Percentiles rank a stretch among this genome's conserved stretches.
Conservation (phyloP, 2,888 invertebrate species). For the Chaitophorus viminalis region DNA sequence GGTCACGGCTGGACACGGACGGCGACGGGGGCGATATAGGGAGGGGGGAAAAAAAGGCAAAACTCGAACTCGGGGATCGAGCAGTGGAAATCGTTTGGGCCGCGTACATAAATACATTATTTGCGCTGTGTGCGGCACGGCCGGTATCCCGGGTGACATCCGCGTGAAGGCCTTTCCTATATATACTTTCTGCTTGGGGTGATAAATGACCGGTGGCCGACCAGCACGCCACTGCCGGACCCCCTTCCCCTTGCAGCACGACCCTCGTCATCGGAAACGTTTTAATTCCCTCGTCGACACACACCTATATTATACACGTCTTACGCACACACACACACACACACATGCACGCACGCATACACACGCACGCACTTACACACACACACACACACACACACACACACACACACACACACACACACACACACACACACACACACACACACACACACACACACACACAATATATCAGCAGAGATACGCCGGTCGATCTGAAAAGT, state of each 20-base stretch:
- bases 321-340: too few relatives aligned
- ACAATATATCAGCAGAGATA: too few relatives aligned
- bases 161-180: neutral
- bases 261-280: constrained; percentile 39
- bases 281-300: constrained; percentile 52
- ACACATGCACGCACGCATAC: too few relatives aligned
- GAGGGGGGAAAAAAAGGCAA: neutral
- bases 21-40: too few relatives aligned
- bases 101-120: constrained; percentile 39
- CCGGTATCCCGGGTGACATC: constrained; percentile 42
- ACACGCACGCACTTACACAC: too few relatives aligned
- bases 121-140: constrained; percentile 31
- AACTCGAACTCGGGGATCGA: neutral
- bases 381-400: too few relatives aligned
- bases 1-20: too few relatives aligned
- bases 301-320: too few relatives aligned
- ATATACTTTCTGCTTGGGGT: constrained; percentile 13
- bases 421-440: too few relatives aligned
- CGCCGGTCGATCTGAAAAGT: too few relatives aligned
- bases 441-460: too few relatives aligned
- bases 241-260: neutral
- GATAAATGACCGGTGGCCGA: constrained; percentile 54
- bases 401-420: too few relatives aligned
- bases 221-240: neutral
- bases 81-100: constrained; percentile 37